Evolutionary conservation across 2,113 vertebrate species (phyloP), one percentile per base, ranked within the genome.

Genomic region (Gymnocephalus cernua): DNA sequence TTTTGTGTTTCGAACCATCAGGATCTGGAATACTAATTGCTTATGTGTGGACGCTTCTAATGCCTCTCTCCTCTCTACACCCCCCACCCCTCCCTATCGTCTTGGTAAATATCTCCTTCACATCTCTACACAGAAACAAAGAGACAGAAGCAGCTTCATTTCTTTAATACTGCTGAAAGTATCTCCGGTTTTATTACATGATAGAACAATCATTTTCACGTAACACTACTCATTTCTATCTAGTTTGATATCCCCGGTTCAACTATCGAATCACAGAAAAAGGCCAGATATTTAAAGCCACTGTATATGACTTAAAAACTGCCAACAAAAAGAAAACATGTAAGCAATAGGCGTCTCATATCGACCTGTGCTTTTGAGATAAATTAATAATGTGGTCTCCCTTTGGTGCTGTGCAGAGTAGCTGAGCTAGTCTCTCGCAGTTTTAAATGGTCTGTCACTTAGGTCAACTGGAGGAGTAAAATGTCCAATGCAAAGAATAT

Each of bases 11-110:
- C 94, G 92, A 94, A 95, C 94, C 94, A 92, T 95, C 94, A 95
- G 94, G 92, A 95, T 95, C 91, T 90, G 84, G 95, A 95, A 96
- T 95, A 96, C 95, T 96, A 95, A 96, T 95, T 95, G 92, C 93
- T 94, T 86, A 81, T 92, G 90, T 93, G 93, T 84, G 89, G 90
- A 93, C 86, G 83, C 88, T 87, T 75, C 86, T 90, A 90, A 91
- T 93, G 90, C 92, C 80, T 85, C 82, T 61, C 85, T 84, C 80
- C 83, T 77, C 81, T 71, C 76, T 5, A 29, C 85, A 38, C 48
- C 44, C 73, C 61, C 83, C 53, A 38, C 66, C 82, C 66, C 79
- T 77, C 77, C 56, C 80, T 58, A 79, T 85, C 86, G 45, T 91
- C 91, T 89, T 82, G 74, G 90, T 93, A 93, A 94, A 95, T 93